Conservation (phyloP, 2,888 invertebrate species). For the Cybosia mesomella region DNA sequence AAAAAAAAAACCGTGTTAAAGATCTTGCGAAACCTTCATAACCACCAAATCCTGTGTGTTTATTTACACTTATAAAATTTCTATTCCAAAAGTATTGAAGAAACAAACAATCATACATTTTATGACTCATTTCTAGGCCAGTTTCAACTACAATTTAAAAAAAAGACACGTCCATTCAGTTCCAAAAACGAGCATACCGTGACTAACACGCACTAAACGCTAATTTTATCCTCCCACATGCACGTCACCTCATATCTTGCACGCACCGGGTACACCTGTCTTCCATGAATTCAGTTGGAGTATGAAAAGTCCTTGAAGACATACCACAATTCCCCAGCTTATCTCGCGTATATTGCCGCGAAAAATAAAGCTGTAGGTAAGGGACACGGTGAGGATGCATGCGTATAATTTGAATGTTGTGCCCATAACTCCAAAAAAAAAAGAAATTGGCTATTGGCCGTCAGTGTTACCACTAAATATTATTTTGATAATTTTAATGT, state of each 20-base stretch:
- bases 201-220: constrained; percentile 77
- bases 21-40: not conserved
- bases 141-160: not conserved
- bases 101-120: not conserved
- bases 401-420: constrained; percentile 22
- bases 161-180: constrained; percentile 33
- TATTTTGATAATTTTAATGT: not conserved
- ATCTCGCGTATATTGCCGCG: constrained; percentile 96
- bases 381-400: constrained; percentile 57
- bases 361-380: constrained; percentile 95
- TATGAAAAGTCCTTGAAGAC: constrained; percentile 97
- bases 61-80: not conserved
- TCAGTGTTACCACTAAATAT: constrained; percentile 1
- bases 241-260: constrained; percentile 74
- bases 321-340: constrained; percentile 98
- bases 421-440: not conserved
- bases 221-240: constrained; percentile 78
- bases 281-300: constrained; percentile 87
- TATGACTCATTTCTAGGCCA: not conserved
- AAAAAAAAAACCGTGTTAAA: no score
- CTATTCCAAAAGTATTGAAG: not conserved
- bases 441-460: constrained; percentile 5
- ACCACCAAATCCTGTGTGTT: constrained; percentile 6
- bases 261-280: constrained; percentile 57
- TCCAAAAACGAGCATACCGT: constrained; percentile 49